These are phyloP conservation scores for Gracilinanus agilis DNA, from an alignment of 2,113 vertebrate species.

Conservation along the genomic window DNA sequence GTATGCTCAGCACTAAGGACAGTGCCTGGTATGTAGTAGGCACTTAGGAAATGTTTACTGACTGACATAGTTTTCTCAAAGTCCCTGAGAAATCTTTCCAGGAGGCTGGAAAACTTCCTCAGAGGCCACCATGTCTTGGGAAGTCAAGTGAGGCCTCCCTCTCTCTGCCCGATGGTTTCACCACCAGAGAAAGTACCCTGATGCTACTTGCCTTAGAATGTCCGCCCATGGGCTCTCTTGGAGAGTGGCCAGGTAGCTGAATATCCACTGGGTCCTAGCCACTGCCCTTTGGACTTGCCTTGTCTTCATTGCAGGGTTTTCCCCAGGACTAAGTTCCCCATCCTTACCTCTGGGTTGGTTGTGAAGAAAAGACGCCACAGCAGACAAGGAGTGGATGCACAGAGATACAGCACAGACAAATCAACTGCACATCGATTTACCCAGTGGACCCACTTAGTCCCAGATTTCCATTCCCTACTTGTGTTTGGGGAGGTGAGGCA, in stretches of 20 bases:
- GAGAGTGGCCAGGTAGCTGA: not conserved
- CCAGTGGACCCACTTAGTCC: not conserved
- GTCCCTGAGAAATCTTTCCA: not conserved
- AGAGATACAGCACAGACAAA: not conserved
- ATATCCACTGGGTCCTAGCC: not conserved
- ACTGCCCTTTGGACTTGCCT: not conserved
- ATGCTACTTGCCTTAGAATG: not conserved
- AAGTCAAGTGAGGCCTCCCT: not conserved
- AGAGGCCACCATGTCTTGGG: not conserved
- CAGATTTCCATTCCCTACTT: not conserved
- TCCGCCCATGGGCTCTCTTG: not conserved
- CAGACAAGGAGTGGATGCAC: not conserved
- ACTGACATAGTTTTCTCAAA: not conserved
- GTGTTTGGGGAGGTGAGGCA: not conserved
- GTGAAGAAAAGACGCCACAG: not conserved
- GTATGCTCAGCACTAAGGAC: not conserved
- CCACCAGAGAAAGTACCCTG: not conserved
- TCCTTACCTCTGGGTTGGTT: not conserved
- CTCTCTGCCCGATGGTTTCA: not conserved
- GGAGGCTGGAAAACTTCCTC: not conserved
- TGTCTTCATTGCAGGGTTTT: not conserved
- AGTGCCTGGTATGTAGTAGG: not conserved
- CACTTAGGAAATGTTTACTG: not conserved
- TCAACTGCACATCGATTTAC: not conserved
- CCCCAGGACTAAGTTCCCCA: not conserved